phyloP scores from a whole-genome alignment of 2,113 vertebrate species.

The Chaetodon trifascialis region DNA sequence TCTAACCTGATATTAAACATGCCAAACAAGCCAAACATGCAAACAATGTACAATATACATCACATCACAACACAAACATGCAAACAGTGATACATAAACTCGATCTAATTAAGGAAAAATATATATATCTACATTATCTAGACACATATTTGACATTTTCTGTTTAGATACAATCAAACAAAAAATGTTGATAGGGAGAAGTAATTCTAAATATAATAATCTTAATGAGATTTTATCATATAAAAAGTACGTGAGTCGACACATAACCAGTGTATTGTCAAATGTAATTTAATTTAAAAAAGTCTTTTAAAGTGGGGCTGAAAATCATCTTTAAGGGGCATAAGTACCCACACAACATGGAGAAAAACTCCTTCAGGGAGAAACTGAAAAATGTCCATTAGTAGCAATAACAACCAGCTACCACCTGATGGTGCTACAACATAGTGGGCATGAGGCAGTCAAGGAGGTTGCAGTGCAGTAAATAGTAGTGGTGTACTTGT shows the following conservation, averaged over 20 bases:
- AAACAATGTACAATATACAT: no score
- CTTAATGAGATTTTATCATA: neutral
- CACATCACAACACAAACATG: no score
- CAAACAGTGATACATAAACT: neutral
- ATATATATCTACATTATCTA: neutral
- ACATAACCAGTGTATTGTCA: neutral
- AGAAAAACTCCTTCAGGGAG: neutral
- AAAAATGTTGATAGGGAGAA: no score
- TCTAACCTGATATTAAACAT: neutral
- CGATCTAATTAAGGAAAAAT: neutral
- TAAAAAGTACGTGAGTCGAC: neutral
- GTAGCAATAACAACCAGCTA: neutral
- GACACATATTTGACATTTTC: neutral
- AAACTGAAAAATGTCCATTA: neutral
- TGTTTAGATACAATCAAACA: no score
- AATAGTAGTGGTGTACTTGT: slow-evolving; percentile 25
- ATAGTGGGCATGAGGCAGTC: slow-evolving; percentile 7
- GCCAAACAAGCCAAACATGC: no score
- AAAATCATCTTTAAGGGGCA: no score
- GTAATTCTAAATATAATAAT: neutral
- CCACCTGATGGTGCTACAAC: slow-evolving; percentile 60
- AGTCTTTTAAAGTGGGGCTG: neutral
- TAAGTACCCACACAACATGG: neutral
- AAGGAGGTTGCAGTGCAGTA: neutral
- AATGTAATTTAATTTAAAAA: neutral